Percentiles rank a stretch among this genome's conserved stretches.
phyloP scores from a whole-genome alignment of 1,140 invertebrate species.

The Macrosteles quadrilineatus region DNA sequence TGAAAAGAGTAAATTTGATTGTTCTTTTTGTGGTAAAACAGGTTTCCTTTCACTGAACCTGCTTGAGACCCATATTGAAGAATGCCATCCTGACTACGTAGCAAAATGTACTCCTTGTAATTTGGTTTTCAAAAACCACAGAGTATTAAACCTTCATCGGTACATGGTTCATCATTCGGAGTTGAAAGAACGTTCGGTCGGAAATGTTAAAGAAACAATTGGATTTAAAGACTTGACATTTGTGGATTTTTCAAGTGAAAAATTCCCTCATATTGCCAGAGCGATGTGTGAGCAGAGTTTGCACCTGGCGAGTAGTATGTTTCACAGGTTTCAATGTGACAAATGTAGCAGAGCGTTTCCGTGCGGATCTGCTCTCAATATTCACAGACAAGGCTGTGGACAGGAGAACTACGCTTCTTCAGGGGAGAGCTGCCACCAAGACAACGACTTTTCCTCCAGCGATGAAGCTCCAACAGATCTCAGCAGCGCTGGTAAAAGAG shows the following conservation, averaged over 20 bases:
- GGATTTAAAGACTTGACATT: slow-evolving; percentile 77
- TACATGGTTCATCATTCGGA: slow-evolving; percentile 56
- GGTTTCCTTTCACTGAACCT: slow-evolving; percentile 61
- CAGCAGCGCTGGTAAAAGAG: slow-evolving; percentile 19
- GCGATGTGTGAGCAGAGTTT: slow-evolving; percentile 68
- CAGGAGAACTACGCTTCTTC: slow-evolving; percentile 16
- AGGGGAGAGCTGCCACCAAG: slow-evolving; percentile 27
- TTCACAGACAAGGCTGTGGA: slow-evolving; percentile 53
- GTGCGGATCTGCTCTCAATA: slow-evolving; percentile 66
- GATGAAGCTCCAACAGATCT: slow-evolving; percentile 41
- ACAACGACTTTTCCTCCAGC: slow-evolving; percentile 35
- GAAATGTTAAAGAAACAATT: slow-evolving; percentile 48
- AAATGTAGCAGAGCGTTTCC: slow-evolving; percentile 74
- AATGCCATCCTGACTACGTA: slow-evolving; percentile 66
- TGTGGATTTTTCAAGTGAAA: slow-evolving; percentile 74
- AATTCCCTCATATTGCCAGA: slow-evolving; percentile 75
- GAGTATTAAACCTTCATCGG: slow-evolving; percentile 66
- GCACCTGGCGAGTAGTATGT: slow-evolving; percentile 61
- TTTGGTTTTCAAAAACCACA: slow-evolving; percentile 67
- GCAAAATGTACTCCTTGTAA: slow-evolving; percentile 71
- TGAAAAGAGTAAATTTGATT: slow-evolving; percentile 47
- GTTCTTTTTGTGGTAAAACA: slow-evolving; percentile 61
- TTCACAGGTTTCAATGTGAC: slow-evolving; percentile 68
- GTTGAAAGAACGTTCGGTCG: slow-evolving; percentile 46
- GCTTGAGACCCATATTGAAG: slow-evolving; percentile 68